Evolutionary conservation across 2,888 invertebrate species (phyloP).

Genomic region (Lepidochrysops patricia): DNA sequence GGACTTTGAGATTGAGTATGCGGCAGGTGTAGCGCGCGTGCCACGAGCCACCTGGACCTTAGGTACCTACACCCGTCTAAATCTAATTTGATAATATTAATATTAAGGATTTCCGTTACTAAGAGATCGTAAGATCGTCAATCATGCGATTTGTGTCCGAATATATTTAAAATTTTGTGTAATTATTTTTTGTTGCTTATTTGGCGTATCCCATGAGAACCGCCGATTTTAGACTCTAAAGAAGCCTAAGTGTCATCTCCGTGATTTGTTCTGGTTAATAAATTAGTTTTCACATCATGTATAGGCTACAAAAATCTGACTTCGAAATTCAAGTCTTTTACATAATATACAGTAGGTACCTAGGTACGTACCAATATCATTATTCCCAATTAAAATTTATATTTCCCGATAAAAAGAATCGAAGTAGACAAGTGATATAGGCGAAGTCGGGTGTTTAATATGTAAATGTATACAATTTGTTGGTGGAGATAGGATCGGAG

Average conservation of each 20-base stretch:
- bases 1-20: not conserved
- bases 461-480: constrained; percentile 6
- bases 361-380: no score
- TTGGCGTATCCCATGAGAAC: no score
- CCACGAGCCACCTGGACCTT: not conserved
- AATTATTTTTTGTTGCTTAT: no score
- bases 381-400: not conserved
- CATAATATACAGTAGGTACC: no score
- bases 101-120: not conserved
- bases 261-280: no score
- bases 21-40: not conserved
- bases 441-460: not conserved
- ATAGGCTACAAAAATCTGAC: no score
- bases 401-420: not conserved
- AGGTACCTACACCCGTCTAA: not conserved
- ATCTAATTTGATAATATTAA: not conserved
- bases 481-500: not conserved
- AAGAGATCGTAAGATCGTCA: not conserved
- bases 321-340: no score
- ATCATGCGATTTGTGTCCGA: not conserved
- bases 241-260: no score
- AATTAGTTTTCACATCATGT: no score
- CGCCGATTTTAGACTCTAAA: no score
- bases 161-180: not conserved
- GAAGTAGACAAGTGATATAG: not conserved